Base-by-base conservation (phyloP, 2,888 invertebrate genomes). In the Leptura quadrifasciata region DNA sequence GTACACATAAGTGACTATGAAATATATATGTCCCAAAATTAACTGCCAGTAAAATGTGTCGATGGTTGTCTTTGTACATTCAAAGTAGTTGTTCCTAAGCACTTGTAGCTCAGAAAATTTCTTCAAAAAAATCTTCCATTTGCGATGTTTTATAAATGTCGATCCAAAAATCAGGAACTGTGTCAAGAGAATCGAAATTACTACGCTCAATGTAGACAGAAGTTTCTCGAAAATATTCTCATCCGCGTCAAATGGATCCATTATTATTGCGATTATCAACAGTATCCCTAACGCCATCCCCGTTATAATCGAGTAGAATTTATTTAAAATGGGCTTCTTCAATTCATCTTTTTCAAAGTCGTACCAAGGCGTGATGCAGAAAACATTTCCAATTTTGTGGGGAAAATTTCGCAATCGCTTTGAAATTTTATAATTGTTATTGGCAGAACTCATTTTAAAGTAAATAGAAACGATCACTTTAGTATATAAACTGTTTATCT, bases 311-410 rank as follows among this genome's bases (percentile, higher is more conserved):
- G 73, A 57, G 18, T 73, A 67, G 2, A 20, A 20, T 58, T 67
- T 73, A 27, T 73, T 73, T 5, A 73, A 24, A 5, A 17, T 6
- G 21, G 12, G 39, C 8, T 60, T 55, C 12, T 57, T 47, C 24
- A 67, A 17, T 2, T 73, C 31, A 17, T 12, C 39, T 21, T 65
- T 67, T 18, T 73, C 58, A 27, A 73, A 67, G n/a, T 73, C 67
- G 18, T 60, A 73, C 73, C 73, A 73, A 6, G 73, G 73, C n/a
- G 60, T 52, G 2, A 73, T 65, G 58, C 73, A 73, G 15, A 73
- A 73, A 10, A 73, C 12, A 39, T 61, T 52, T 10, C 61, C 55
- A 10, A 72, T 15, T 17, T 27, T 47, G 31, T 72, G 63, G 3
- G 72, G 39, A 15, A 72, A 60, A 31, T 31, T 31, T 5, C 27